Evolutionary conservation across 37 sponge, comb jelly and placozoan genomes (phyloP), one percentile per base, ranked within the genome.

Genomic region (Ephydatia muelleri): DNA sequence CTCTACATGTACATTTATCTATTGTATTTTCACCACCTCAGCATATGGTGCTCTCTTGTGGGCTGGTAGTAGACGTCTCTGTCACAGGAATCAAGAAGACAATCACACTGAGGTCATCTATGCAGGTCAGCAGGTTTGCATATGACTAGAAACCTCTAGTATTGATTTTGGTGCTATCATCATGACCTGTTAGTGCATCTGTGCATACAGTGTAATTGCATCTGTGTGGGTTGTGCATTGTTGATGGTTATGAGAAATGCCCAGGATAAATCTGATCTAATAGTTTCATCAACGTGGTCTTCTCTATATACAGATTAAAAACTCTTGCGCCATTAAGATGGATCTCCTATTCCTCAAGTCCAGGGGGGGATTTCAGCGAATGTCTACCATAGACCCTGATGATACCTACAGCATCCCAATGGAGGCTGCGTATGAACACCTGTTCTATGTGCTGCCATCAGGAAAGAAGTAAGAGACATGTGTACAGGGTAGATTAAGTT

Each of bases 31-130:
- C 19, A 14, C 57, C 57, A 57, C 57, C 57, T 57, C 57, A 57
- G 57, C 57, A 57, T 1, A 11, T 37, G 2, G 65, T 29, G 28
- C 80, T 71, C 0, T 57, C 70, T 9, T 72, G 76, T 82, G 83
- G 91, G 21, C 19, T 91, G 65, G 91, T 91, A 23, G 75, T 91
- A 14, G 91, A 91, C 0, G 91, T 91, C 12, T 77, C 80, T 74
- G 87, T 91, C 22, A 91, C 83, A 66, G 91, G 87, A 13, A 67
- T 75, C 13, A 91, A 91, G 87, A 91, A 91, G 68, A 91, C 87
- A 6, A 68, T 86, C 49, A 91, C 73, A 25, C 47, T 86, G 35
- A 72, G 91, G 35, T 91, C 91, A 11, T 69, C 91, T 30, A 47
- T 91, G 0, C 91, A 91, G 83, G 91, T 91, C 32, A 26, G 29